These are phyloP conservation scores for Pogonocichla stellata DNA, from an alignment of 2,113 vertebrate genomes.

Conservation along the genomic window DNA sequence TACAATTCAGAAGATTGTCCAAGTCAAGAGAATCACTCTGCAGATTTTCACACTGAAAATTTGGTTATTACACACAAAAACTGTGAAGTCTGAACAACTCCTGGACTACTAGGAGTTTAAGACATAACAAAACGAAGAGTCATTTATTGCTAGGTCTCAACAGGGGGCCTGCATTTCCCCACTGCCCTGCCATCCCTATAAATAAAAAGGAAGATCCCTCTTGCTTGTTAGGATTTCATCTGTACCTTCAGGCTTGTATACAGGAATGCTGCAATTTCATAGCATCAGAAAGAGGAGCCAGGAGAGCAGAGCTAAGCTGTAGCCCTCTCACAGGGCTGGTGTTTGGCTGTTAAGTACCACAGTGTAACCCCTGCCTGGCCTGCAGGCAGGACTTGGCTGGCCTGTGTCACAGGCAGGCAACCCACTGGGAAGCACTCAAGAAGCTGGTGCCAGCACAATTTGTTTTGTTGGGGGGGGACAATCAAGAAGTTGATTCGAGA, in stretches of 20 bases:
- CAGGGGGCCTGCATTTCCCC: neutral
- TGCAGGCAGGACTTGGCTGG: neutral
- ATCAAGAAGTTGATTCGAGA: neutral
- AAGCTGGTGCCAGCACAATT: neutral
- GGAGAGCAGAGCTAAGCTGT: neutral
- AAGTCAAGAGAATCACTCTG: conserved; percentile 39
- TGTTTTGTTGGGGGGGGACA: neutral
- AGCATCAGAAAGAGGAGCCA: neutral
- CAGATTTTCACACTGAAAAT: conserved; percentile 14
- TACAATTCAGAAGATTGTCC: conserved; percentile 50
- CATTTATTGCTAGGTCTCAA: conserved; percentile 45
- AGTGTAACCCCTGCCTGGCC: neutral
- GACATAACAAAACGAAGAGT: neutral
- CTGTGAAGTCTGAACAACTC: neutral
- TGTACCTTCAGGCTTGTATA: neutral
- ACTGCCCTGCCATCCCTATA: neutral
- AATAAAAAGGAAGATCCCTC: neutral
- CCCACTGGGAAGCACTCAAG: neutral
- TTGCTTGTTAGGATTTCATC: neutral
- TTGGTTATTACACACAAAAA: conserved; percentile 17
- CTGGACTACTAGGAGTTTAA: neutral
- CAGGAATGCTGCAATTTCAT: neutral
- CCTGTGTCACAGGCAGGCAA: neutral
- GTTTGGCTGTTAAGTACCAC: fast-evolving
- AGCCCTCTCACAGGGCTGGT: neutral